phyloP scores from a whole-genome alignment of 1,140 invertebrate genomes.

The Arctopsyche grandis region DNA sequence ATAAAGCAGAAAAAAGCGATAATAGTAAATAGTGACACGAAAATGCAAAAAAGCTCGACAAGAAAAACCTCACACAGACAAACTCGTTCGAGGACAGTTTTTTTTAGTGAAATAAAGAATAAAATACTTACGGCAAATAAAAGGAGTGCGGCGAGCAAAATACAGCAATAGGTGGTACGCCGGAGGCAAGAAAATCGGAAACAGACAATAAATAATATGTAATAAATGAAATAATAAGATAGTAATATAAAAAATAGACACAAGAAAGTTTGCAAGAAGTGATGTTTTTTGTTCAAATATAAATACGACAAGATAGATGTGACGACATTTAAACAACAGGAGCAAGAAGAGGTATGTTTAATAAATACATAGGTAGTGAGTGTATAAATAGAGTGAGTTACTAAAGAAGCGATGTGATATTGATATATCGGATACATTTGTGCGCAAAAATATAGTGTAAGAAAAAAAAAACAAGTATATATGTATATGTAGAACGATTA shows the following conservation, averaged over 20 bases:
- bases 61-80: constrained; percentile 32
- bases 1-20: background rate
- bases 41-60: constrained; percentile 41
- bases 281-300: background rate
- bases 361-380: background rate
- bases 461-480: background rate
- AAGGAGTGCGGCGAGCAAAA: constrained; percentile 52
- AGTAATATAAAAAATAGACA: constrained; percentile 13
- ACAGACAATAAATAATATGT: constrained; percentile 54
- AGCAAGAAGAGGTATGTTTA: background rate
- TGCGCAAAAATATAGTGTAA: background rate
- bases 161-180: constrained; percentile 52
- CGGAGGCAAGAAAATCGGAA: constrained; percentile 54
- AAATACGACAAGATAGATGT: constrained; percentile 23
- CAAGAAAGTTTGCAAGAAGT: background rate
- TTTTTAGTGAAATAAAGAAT: constrained; percentile 29
- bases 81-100: constrained; percentile 30
- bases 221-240: constrained; percentile 40
- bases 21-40: background rate
- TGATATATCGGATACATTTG: background rate
- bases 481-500: background rate
- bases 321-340: constrained; percentile 15
- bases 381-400: background rate
- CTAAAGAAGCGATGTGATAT: background rate
- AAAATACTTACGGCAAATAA: constrained; percentile 54